phyloP scores from a whole-genome alignment of 2,797 vertebrate genomes.

The Sebastes miniatus region DNA sequence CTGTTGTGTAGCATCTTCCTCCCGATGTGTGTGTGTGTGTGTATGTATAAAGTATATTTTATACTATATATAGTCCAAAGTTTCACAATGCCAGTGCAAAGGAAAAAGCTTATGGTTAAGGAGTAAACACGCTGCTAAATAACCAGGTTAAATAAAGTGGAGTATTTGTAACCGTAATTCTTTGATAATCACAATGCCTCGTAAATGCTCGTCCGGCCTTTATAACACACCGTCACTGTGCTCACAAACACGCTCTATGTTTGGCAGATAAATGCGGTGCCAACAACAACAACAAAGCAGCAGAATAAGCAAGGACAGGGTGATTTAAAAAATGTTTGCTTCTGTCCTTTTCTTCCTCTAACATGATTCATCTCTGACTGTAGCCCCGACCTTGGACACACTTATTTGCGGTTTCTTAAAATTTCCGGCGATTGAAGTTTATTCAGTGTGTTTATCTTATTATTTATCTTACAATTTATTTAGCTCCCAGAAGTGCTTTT shows the following conservation, averaged over 20 bases:
- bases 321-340: background rate
- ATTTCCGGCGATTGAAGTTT: background rate
- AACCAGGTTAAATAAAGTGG: conserved; percentile 8
- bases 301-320: background rate
- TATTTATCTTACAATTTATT: background rate
- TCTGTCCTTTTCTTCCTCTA: background rate
- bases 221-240: background rate
- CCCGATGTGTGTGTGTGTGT: background rate
- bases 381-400: background rate
- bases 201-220: background rate
- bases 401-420: background rate
- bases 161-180: conserved; percentile 2
- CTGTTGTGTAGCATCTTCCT: background rate
- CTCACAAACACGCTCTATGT: conserved; percentile 2
- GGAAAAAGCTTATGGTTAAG: background rate
- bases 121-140: conserved; percentile 24
- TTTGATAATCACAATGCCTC: background rate
- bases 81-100: background rate
- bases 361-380: background rate
- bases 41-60: background rate
- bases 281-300: background rate
- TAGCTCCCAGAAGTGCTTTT: background rate
- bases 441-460: background rate
- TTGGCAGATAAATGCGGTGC: background rate
- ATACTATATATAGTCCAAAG: conserved; percentile 9